Evolutionary conservation across 2,888 invertebrate species (phyloP).

Genomic region (Blastobasis adustella): DNA sequence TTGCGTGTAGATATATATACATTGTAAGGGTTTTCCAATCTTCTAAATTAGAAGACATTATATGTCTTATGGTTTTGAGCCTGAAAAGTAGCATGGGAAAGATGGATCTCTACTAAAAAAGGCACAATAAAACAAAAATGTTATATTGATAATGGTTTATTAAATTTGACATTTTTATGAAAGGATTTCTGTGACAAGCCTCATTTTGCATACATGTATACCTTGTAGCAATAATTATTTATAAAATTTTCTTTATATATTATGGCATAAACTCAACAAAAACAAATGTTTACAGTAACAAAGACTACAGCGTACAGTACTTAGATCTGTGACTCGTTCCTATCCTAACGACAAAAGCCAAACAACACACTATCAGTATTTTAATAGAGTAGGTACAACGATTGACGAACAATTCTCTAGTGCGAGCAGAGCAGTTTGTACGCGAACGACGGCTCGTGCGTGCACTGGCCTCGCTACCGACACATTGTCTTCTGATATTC

Average conservation of each 20-base stretch:
- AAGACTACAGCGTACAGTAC: constrained; percentile 54
- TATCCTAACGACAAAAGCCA: constrained; percentile 72
- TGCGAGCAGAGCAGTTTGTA: constrained; percentile 19
- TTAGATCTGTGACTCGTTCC: constrained; percentile 51
- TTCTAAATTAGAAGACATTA: no score
- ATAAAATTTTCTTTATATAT: constrained; percentile 65
- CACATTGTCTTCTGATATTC: constrained; percentile 6
- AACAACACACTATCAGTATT: constrained; percentile 52
- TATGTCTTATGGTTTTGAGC: no score
- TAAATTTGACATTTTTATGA: constrained; percentile 71
- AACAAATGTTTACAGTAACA: constrained; percentile 62
- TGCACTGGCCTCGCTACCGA: not conserved
- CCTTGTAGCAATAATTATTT: constrained; percentile 64
- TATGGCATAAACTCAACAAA: constrained; percentile 71
- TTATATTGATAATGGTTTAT: constrained; percentile 60
- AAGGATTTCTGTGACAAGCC: constrained; percentile 71
- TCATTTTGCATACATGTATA: constrained; percentile 68
- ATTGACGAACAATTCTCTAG: constrained; percentile 17
- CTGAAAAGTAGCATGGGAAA: no score
- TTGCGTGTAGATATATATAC: no score
- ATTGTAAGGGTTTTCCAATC: no score
- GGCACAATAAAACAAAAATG: constrained; percentile 19
- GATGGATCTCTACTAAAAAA: no score
- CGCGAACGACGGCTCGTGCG: not conserved
- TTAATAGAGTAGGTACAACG: constrained; percentile 24